These are phyloP conservation scores for Diachasmimorpha longicaudata DNA, from an alignment of 1,140 invertebrate species.

Conservation along the genomic window DNA sequence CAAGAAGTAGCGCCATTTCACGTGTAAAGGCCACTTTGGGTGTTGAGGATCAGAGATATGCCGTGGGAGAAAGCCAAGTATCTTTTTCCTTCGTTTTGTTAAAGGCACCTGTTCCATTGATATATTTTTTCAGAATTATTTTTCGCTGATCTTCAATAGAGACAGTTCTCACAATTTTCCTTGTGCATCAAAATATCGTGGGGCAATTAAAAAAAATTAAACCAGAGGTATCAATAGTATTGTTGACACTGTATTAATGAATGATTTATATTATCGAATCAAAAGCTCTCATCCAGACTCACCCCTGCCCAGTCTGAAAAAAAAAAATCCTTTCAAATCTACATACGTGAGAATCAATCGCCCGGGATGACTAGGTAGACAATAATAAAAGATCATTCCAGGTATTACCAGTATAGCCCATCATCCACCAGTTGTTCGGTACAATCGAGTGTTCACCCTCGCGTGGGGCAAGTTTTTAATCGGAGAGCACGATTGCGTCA, in stretches of 20 bases:
- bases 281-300: too few species aligned
- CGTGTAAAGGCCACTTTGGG: background rate
- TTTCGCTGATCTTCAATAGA: background rate
- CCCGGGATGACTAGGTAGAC: background rate
- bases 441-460: background rate
- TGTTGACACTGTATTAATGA: background rate
- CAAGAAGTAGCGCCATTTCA: background rate
- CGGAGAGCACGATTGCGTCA: background rate
- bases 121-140: background rate
- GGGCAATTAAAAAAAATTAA: too few species aligned
- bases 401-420: background rate
- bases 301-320: background rate
- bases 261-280: background rate
- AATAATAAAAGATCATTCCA: background rate
- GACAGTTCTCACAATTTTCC: too few species aligned
- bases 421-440: background rate
- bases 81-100: background rate
- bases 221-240: too few species aligned
- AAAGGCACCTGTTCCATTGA: background rate
- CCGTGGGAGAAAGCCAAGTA: slow-evolving; percentile 1
- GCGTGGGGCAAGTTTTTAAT: background rate
- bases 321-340: background rate
- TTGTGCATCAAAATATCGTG: too few species aligned
- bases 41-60: background rate
- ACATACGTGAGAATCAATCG: background rate